Evolutionary conservation across 1,140 invertebrate species (phyloP).

Genomic region (Agraylea sexmaculata): DNA sequence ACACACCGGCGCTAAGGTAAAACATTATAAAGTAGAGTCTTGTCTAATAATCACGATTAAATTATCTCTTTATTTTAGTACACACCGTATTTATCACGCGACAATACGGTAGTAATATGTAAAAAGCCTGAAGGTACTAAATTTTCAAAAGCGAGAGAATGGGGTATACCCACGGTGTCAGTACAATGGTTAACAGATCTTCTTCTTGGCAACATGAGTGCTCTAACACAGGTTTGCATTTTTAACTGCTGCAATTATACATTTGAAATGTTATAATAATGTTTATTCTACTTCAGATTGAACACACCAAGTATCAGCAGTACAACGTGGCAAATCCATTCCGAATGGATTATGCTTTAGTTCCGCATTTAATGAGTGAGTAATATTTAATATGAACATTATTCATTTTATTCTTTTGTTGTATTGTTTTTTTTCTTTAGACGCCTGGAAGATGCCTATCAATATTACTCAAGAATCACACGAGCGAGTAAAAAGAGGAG

Average conservation of each 20-base stretch:
- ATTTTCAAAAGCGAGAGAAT: slow-evolving; percentile 81
- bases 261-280: slow-evolving; percentile 1
- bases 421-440: slow-evolving; percentile 39
- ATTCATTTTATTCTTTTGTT: slow-evolving; percentile 7
- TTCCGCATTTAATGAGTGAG: slow-evolving; percentile 85
- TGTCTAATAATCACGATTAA: background rate
- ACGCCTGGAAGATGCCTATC: slow-evolving; percentile 83
- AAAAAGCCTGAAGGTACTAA: slow-evolving; percentile 76
- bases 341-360: slow-evolving; percentile 72
- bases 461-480: slow-evolving; percentile 79
- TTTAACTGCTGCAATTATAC: background rate
- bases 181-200: slow-evolving; percentile 89
- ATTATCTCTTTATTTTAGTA: slow-evolving; percentile 28
- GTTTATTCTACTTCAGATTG: slow-evolving; percentile 44
- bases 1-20: slow-evolving; percentile 71
- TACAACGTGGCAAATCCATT: slow-evolving; percentile 68
- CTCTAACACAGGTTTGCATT: slow-evolving; percentile 49
- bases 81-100: slow-evolving; percentile 59
- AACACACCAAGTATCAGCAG: slow-evolving; percentile 78
- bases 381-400: slow-evolving; percentile 16
- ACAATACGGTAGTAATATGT: slow-evolving; percentile 61
- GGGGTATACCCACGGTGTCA: slow-evolving; percentile 79
- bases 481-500: slow-evolving; percentile 59
- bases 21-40: background rate
- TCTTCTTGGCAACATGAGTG: slow-evolving; percentile 76